Evolutionary conservation across 2,888 invertebrate genomes (phyloP), one percentile per base, ranked within the genome.

Genomic region (Caradrina clavipalpis): DNA sequence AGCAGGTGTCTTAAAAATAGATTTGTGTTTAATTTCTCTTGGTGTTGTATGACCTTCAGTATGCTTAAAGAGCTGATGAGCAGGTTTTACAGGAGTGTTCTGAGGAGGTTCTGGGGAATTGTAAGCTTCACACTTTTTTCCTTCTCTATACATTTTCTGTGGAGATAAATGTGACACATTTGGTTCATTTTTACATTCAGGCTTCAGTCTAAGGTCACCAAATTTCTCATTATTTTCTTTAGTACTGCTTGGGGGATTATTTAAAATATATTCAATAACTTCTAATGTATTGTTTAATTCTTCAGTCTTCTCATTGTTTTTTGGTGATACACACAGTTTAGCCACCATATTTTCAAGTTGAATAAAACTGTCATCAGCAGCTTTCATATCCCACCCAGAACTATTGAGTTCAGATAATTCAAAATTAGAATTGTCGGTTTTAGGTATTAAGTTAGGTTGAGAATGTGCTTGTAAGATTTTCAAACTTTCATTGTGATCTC

Each of bases 381-480:
- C 80, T 61, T 76, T 78, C 76, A 86, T 84, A 19, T 85, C 80
- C 79, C 78, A 86, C 17, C 71, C 72, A 50, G 84, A 70, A 60
- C 73, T 80, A 22, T 71, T 61, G 7, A 76, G 69, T 53, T 80
- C 69, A 35, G 82, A 57, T 58, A 70, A 69, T 21, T 76, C 67
- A 57, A 68, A 49, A 45, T 69, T 51, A 17, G 50, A 21, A 57
- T 51, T 61, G 26, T 74, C 60, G 39, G 65, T 60, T n/a, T 49
- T 68, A 26, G 80, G 63, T 59, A 85, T 72, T 57, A 91, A 80
- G 72, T 93, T 88, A 15, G 94, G 94, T 80, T 91, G 88, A 11
- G 94, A 94, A 80, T 90, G 91, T 47, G 89, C 86, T 89, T 93
- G 90, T 70, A 94, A 91, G 45, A 94, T 87, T 83, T 88, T 89